phyloP scores from a whole-genome alignment of 1,140 invertebrate species.

The Drosophila funebris region DNA sequence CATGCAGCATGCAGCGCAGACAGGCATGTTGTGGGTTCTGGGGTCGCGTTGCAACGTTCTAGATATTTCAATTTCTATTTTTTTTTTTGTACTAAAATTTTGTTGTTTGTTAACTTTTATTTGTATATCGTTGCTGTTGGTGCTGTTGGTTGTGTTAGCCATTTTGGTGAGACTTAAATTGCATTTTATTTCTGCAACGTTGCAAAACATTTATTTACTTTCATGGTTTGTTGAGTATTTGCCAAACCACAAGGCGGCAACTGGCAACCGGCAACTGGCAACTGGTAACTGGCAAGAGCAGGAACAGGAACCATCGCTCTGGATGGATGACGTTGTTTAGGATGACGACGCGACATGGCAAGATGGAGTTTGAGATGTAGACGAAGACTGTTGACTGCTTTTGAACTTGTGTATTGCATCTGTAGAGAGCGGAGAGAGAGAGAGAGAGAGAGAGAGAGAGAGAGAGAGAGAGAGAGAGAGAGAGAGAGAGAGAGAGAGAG shows the following conservation, averaged over 20 bases:
- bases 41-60: conserved; percentile 57
- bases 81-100: conserved; percentile 14
- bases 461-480: background rate
- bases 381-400: conserved; percentile 71
- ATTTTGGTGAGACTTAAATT: conserved; percentile 81
- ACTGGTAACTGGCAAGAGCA: conserved; percentile 26
- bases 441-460: conserved; percentile 12
- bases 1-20: conserved; percentile 52
- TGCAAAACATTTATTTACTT: conserved; percentile 83
- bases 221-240: conserved; percentile 83
- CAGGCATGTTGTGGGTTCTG: conserved; percentile 14
- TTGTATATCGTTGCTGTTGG: conserved; percentile 6
- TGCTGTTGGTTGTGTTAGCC: conserved; percentile 52
- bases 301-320: background rate
- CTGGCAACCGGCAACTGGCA: conserved; percentile 37
- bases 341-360: too few species aligned
- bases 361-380: conserved; percentile 23
- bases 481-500: conserved; percentile 4
- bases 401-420: conserved; percentile 70
- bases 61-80: conserved; percentile 56
- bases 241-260: conserved; percentile 73
- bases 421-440: conserved; percentile 44
- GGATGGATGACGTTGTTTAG: conserved; percentile 35
- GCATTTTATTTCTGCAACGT: conserved; percentile 82
- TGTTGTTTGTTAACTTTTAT: conserved; percentile 34